These are phyloP conservation scores for Tyria jacobaeae DNA, from an alignment of 2,888 invertebrate species.

Conservation along the genomic window DNA sequence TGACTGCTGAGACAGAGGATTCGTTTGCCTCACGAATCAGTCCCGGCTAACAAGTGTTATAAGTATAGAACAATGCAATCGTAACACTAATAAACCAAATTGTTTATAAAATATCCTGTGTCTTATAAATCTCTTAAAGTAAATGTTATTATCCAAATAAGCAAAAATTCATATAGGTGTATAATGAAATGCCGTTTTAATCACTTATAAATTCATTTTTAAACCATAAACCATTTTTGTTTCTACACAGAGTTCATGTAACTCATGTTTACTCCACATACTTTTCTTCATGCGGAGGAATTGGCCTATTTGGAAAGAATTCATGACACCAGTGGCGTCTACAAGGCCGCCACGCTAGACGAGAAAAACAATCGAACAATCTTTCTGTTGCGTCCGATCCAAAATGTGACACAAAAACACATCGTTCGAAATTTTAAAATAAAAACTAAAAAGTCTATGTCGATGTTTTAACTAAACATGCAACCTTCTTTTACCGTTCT, in stretches of 20 bases:
- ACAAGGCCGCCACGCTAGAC: slow-evolving; percentile 38
- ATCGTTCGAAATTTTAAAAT: not conserved
- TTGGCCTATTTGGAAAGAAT: slow-evolving; percentile 48
- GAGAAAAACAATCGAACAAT: slow-evolving; percentile 34
- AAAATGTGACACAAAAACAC: not conserved
- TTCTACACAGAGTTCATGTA: not conserved
- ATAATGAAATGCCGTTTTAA: not conserved
- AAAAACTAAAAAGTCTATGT: not conserved
- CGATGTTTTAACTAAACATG: not conserved
- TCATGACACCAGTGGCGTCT: slow-evolving; percentile 30
- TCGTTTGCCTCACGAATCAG: no score
- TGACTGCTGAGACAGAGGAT: no score
- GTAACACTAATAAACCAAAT: no score
- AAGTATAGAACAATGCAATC: no score
- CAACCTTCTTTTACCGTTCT: not conserved
- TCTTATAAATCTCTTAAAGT: no score
- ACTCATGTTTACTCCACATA: slow-evolving; percentile 26
- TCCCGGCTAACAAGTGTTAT: no score
- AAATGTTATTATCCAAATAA: no score
- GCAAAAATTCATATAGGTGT: no score
- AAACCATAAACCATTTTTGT: not conserved
- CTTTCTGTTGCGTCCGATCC: slow-evolving; percentile 21
- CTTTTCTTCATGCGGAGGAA: slow-evolving; percentile 32
- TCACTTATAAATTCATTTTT: not conserved
- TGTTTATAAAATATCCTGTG: no score